Evolutionary conservation across 1,140 invertebrate species (phyloP), one percentile per base, ranked within the genome.

Genomic region (Atopsyche davidsoni): DNA sequence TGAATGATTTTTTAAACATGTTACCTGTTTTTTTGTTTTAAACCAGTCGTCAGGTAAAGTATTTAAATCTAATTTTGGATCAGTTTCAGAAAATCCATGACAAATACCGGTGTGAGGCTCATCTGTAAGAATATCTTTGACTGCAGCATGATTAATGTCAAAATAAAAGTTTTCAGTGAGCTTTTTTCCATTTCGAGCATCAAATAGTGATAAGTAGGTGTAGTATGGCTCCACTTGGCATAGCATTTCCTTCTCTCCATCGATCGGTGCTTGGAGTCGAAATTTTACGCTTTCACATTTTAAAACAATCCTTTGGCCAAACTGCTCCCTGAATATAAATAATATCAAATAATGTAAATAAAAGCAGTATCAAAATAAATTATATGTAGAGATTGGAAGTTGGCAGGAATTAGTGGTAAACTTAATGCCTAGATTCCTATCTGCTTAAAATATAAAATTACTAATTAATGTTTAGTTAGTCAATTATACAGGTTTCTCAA

Each of bases 101-200:
- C 69, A 62, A 55, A 69, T 65, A 57, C 69, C 66, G 19, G 65
- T 66, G 54, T 66, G 66, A 49, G 65, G 64, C n/a, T 57, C 63
- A 17, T 73, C 69, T 34, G 65, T 64, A 60, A 68, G 62, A 62
- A 74, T 68, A 62, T 72, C 68, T 56, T 60, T 68, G 60, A 80
- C 75, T 65, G 81, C 70, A 13, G 64, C 47, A 40, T 87, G 79
- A 70, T 95, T 95, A 1, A 94, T 72, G 67, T 95, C 88, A 64
- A 94, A 91, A 66, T 92, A 83, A 70, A 96, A 96, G 67, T 93
- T 92, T 69, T 96, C 93, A 1, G 89, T 89, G 16, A 96, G 73
- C 72, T 96, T 96, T 60, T 81, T 80, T 10, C 86, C 87, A 53
- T 83, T 80, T 62, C 83, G 83, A 1, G 85, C 84, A 77, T 96